These are phyloP conservation scores for Anguilla rostrata DNA, from an alignment of 2,113 vertebrate species.

Conservation along the genomic window DNA sequence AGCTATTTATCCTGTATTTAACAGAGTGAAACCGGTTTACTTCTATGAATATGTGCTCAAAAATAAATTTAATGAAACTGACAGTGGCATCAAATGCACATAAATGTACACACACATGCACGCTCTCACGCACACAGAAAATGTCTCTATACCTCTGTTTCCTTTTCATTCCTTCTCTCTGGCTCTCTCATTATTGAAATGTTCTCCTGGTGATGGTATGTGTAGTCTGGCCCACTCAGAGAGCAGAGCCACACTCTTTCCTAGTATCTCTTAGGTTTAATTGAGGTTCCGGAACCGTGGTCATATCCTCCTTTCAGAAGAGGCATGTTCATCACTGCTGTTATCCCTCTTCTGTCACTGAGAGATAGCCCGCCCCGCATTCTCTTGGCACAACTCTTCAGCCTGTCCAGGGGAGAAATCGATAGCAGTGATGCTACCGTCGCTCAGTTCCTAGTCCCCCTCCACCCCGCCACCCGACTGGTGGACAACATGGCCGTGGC, in stretches of 20 bases:
- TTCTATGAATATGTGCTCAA: too few relatives aligned
- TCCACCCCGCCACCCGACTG: not conserved
- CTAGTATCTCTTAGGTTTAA: not conserved
- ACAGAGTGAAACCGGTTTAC: too few relatives aligned
- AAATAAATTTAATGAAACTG: too few relatives aligned
- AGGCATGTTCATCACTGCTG: slow-evolving; percentile 9
- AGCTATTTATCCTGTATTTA: too few relatives aligned
- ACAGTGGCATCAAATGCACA: too few relatives aligned
- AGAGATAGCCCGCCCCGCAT: slow-evolving; percentile 21
- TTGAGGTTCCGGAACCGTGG: not conserved
- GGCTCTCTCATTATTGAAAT: not conserved
- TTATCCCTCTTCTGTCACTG: slow-evolving; percentile 14
- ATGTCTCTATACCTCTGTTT: not conserved
- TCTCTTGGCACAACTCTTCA: slow-evolving; percentile 14
- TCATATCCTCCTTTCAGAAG: slow-evolving; percentile 4
- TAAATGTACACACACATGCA: too few relatives aligned
- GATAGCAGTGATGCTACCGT: slow-evolving; percentile 10
- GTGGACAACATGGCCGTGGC: slow-evolving; percentile 1
- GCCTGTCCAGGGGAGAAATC: slow-evolving; percentile 24
- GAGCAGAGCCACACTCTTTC: not conserved
- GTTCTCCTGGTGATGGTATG: not conserved
- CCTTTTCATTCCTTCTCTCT: not conserved
- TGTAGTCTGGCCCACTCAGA: not conserved
- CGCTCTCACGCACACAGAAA: too few relatives aligned
- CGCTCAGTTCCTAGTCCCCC: slow-evolving; percentile 12